Evolutionary conservation across 2,888 invertebrate species (phyloP), one percentile per base, ranked within the genome.

Genomic region (Erynnis tages): DNA sequence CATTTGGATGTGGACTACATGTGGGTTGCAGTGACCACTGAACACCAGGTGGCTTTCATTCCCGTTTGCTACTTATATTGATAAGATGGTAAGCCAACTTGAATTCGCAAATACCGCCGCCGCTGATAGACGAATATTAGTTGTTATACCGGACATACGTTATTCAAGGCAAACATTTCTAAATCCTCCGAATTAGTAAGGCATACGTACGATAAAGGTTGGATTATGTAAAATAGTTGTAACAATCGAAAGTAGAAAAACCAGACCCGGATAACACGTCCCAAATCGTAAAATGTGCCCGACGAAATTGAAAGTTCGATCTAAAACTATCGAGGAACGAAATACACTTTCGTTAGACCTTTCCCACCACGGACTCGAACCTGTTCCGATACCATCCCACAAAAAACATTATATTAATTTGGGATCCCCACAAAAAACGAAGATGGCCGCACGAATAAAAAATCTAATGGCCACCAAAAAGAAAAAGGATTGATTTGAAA

Each of bases 361-460:
- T 86, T 85, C 86, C 82, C 87, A 84, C 79, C 71, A 66, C 63
- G 59, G 50, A 60, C 62, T 49, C 62, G 70, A 84, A 86, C 87
- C 80, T 63, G 87, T 85, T 82, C 54, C 58, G 74, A 82, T 82
- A 76, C 63, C 67, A 75, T 78, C 79, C 64, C 65, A 63, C 59
- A 81, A 84, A 83, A 85, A 84, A 79, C 77, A 78, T 79, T 76
- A 83, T 87, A 87, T 89, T 89, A 88, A 89, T 89, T 89, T 87
- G 88, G 86, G 84, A 80, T 82, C 76, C 71, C 78, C 84, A 87
- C 82, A 87, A 88, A 89, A 88, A 89, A 85, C 78, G 79, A 81
- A 71, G 82, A 84, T 79, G 69, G 79, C 76, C 73, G 63, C 67
- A 74, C 73, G 76, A 76, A 66, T 69, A 83, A 88, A 89, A 86